phyloP scores from a whole-genome alignment of 2,113 vertebrate species.

The Pterocles burchelli region DNA sequence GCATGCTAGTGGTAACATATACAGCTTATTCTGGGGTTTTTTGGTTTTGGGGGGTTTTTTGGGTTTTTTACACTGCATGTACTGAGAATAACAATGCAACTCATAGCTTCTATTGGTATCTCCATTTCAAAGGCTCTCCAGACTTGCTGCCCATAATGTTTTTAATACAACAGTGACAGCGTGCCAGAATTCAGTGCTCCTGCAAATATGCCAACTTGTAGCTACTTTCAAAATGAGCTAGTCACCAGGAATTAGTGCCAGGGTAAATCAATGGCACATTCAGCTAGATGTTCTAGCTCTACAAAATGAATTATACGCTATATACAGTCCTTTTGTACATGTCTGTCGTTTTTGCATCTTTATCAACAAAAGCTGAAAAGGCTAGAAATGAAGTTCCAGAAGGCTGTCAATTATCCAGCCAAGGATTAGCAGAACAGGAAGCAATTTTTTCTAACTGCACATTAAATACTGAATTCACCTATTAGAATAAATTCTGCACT shows the following conservation, averaged over 20 bases:
- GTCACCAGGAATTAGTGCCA: slow-evolving; percentile 62
- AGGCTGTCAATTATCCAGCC: slow-evolving; percentile 42
- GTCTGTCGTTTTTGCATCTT: slow-evolving; percentile 54
- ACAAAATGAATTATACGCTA: slow-evolving; percentile 50
- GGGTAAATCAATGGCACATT: slow-evolving; percentile 69
- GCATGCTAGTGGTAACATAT: neutral
- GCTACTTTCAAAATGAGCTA: slow-evolving; percentile 57
- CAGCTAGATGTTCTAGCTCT: slow-evolving; percentile 54
- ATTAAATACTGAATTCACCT: neutral
- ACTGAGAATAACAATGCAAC: slow-evolving; percentile 41
- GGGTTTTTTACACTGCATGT: neutral
- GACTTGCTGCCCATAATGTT: slow-evolving; percentile 32
- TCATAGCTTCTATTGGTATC: slow-evolving; percentile 29
- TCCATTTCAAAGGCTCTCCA: slow-evolving; percentile 50
- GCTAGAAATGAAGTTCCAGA: slow-evolving; percentile 25
- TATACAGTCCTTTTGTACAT: slow-evolving; percentile 52
- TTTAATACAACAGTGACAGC: slow-evolving; percentile 48
- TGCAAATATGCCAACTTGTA: slow-evolving; percentile 63
- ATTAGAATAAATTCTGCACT: neutral
- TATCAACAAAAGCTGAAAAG: slow-evolving; percentile 40
- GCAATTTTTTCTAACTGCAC: slow-evolving; percentile 20
- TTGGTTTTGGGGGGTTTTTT: neutral
- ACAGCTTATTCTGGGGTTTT: neutral
- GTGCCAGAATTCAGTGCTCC: slow-evolving; percentile 54
- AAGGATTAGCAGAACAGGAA: slow-evolving; percentile 38